Percentiles rank a stretch among this genome's conserved stretches.
Conservation (phyloP, 1,140 invertebrate genomes). For the Scaptodrosophila lebanonensis region DNA sequence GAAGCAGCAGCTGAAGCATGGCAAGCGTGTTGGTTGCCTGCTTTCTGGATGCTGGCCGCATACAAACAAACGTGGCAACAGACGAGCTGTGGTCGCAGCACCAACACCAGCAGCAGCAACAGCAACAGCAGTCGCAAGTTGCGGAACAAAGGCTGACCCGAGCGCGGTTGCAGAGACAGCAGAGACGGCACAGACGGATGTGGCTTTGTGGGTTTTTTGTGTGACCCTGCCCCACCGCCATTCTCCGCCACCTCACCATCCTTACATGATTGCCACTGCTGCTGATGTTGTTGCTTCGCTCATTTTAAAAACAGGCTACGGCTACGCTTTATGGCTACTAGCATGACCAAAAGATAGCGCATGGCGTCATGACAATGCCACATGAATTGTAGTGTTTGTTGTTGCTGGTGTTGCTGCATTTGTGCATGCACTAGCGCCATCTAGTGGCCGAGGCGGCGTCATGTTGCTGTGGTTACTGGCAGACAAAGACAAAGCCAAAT, state of each 20-base stretch:
- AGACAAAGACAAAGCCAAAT: conserved; percentile 66
- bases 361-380: conserved; percentile 53
- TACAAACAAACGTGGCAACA: too few relatives aligned
- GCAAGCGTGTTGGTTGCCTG: background rate
- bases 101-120: conserved; percentile 20
- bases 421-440: background rate
- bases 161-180: conserved; percentile 22
- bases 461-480: conserved; percentile 29
- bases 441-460: conserved; percentile 6
- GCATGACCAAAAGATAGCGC: conserved; percentile 41
- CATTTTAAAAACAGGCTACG: conserved; percentile 55
- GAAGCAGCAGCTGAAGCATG: too few relatives aligned
- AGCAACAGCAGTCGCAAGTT: conserved; percentile 37
- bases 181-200: conserved; percentile 62
- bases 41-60: conserved; percentile 27
- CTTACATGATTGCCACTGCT: conserved; percentile 27
- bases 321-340: conserved; percentile 37
- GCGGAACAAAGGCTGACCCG: conserved; percentile 53
- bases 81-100: conserved; percentile 65
- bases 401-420: background rate
- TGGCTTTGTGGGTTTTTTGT: conserved; percentile 67
- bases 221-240: conserved; percentile 23
- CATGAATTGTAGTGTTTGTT: conserved; percentile 31
- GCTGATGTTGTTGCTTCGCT: conserved; percentile 51
- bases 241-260: conserved; percentile 11